Base-by-base conservation (phyloP, 2,797 vertebrate species). In the Psittacula echo region DNA sequence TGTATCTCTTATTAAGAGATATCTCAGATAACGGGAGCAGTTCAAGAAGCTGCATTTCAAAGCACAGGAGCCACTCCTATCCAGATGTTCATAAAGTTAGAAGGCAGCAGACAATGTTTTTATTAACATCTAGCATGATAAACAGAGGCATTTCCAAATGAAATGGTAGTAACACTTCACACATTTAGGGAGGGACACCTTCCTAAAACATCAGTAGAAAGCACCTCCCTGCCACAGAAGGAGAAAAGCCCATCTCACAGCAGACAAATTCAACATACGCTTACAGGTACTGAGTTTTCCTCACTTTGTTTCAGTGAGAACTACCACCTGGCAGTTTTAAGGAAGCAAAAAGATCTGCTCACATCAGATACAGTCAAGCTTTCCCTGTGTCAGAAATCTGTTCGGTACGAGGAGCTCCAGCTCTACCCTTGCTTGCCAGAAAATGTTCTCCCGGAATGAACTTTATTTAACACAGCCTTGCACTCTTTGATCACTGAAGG, bases 121-220 rank as follows among this genome's bases (percentile, higher is more conserved):
- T 90, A 89, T 72, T 71, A 95, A 87, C 85, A 83, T 58, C 9
- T 64, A 81, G 54, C 44, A 88, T 5, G 50, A 90, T n/a, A 91
- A 96, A 95, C 75, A 95, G n/a, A 58, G 27, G 51, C 56, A 64
- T 79, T 91, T 85, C 77, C 90, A 95, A 94, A 90, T 13, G 37
- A 86, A 94, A 94, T 51, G 26, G 27, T 50, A 89, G 76, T 50
- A 89, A 78, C 41, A 50, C 37, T 89, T 85, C 11, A n/a, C 60
- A 60, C 48, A 87, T 80, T 89, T 32, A 93, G 85, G 88, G 77
- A 81, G 41, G 72, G 32, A 61, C 65, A 71, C 78, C 82, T 90
- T 87, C 93, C 89, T 75, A 76, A 86, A 93, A 90, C 5, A 81
- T 44, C 71, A 44, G 10, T 5, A 27, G 88, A 89, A 77, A 85